phyloP scores from a whole-genome alignment of 2,113 vertebrate genomes.

The Globicephala melas region DNA sequence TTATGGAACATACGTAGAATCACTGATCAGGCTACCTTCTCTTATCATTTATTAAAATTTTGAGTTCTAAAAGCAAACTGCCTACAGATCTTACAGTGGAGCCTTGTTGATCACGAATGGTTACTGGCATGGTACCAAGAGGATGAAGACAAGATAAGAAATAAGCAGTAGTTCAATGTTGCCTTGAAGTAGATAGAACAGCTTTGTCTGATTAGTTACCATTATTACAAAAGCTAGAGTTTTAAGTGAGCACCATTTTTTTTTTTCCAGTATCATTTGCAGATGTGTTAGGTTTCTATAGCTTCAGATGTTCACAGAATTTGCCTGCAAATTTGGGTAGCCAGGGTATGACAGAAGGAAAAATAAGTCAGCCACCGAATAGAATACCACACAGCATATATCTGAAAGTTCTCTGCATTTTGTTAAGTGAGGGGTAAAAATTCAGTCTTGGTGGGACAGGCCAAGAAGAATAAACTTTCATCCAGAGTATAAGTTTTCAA shows the following conservation, averaged over 20 bases:
- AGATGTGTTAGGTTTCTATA: not conserved
- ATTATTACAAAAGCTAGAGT: not conserved
- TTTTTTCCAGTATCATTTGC: not conserved
- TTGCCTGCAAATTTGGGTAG: not conserved
- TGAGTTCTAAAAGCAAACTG: not conserved
- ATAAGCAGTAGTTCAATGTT: not conserved
- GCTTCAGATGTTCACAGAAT: not conserved
- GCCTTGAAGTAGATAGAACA: not conserved
- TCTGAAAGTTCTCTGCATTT: not conserved
- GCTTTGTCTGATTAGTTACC: not conserved
- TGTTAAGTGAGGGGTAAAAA: not conserved
- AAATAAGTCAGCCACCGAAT: not conserved
- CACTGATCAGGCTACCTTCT: not conserved
- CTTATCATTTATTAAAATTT: not conserved
- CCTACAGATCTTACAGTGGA: not conserved
- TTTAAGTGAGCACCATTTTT: not conserved
- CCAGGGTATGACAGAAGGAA: not conserved
- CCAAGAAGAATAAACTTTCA: not conserved
- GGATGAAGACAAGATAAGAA: not conserved
- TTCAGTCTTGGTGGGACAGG: not conserved
- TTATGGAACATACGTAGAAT: not conserved
- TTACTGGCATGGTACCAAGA: not conserved
- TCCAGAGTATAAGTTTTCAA: not conserved
- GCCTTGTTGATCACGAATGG: not conserved
- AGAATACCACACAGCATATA: not conserved